Evolutionary conservation across 2,888 invertebrate genomes (phyloP), one percentile per base, ranked within the genome.

Genomic region (Julus scandinavius): DNA sequence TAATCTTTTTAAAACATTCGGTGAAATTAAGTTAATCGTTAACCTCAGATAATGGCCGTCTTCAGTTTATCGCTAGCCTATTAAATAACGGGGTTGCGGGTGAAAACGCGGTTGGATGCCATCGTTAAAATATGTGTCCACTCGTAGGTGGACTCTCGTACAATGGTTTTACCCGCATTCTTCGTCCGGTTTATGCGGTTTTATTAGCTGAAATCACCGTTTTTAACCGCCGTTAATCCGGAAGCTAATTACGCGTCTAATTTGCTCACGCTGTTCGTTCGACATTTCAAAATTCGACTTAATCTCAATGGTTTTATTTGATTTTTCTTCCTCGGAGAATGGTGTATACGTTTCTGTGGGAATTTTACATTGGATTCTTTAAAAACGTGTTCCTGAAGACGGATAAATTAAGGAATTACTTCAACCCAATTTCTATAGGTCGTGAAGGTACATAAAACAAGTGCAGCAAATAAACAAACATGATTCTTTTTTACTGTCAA

Each of bases 51-150:
- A 72, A 72, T 72, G 63, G 20, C 63, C 63, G 63, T 72, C 63
- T 72, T 72, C 63, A 72, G 63, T 72, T 72, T 72, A 72, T 72
- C 63, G 63, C 17, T 20, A 72, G 63, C 63, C 20, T 20, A 72
- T 72, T 29, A 72, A 72, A 72, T 72, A 29, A 72, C 17, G 9
- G 63, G 63, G 20, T 72, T 58, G 15, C 2, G 17, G n/a, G 17
- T 17, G 58, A 58, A 58, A 58, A 58, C 58, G 15, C 2, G 17
- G n/a, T 15, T 17, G 58, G 17, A 58, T 17, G n/a, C 58, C 58
- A n/a, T 63, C 58, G 20, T 72, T 72, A 72, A 72, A 72, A 20
- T n/a, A n/a, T 20, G 20, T 72, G 63, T 72, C 63, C 63, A 72
- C 20, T 72, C 20, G 20, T 72, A 20, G 63, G 20, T 72, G 63